Base-by-base conservation (phyloP, 2,888 invertebrate genomes). In the Prosopocoilus inquinatus region DNA sequence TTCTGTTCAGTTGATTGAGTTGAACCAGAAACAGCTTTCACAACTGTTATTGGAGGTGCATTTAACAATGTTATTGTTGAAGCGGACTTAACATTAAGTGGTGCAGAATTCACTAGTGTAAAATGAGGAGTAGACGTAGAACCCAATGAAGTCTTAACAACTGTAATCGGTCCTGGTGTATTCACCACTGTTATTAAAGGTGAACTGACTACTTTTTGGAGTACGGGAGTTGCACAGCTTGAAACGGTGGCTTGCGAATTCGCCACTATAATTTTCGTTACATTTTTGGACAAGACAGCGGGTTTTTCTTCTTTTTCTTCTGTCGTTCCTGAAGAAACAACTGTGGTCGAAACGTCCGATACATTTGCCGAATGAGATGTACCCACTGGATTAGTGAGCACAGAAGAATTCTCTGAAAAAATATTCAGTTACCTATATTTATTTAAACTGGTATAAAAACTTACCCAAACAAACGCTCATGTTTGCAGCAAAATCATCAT, bases 121-220 rank as follows among this genome's bases (percentile, higher is more conserved):
- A 75, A 76, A 50, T 76, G 75, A 9, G 75, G 69, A 12, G 71
- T 63, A 50, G 70, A 64, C 5, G 74, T 70, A 43, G 73, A 71
- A 34, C 74, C 73, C 59, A 75, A 72, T 32, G 75, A 63, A 28
- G 74, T 72, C 62, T 76, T 76, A 52, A 77, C 72, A 45, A 76
- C 74, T 1, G 75, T 75, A 45, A 77, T 67, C 9, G 77, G 77
- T 32, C 73, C 73, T 45, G 63, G 57, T 8, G 74, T 67, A 56
- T 76, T 77, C 43, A 77, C 64, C 56, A 77, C 75, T 11, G 77
- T 77, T 53, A 77, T 77, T 28, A 76, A 62, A 9, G 76, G 74
- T 39, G 72, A 69, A 49, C 70, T 74, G 28, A 50, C 52, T 13
- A 57, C 49, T 53, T 57, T 57, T 35, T 47, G 47, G 39, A 47